phyloP scores from a whole-genome alignment of 2,113 vertebrate species.

The Lepisosteus oculatus region DNA sequence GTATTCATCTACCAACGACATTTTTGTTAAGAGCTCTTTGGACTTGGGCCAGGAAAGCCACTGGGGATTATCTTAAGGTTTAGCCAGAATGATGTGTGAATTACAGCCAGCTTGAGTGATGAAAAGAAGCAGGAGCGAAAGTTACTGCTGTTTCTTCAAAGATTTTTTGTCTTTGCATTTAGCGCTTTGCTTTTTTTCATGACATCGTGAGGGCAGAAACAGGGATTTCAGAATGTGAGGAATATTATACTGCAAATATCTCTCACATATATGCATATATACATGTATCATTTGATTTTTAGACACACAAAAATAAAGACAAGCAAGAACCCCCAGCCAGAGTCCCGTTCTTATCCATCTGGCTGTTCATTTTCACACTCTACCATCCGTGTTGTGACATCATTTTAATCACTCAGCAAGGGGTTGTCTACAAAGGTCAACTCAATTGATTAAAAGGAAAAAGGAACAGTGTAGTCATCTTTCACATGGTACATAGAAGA shows the following conservation, averaged over 20 bases:
- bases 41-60: slow-evolving; percentile 78
- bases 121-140: slow-evolving; percentile 17
- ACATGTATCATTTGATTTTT: not conserved
- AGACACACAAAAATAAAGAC: not conserved
- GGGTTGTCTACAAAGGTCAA: slow-evolving; percentile 64
- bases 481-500: slow-evolving; percentile 47
- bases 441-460: slow-evolving; percentile 55
- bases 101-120: slow-evolving; percentile 40
- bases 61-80: slow-evolving; percentile 68
- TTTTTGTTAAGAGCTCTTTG: slow-evolving; percentile 79
- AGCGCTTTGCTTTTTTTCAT: slow-evolving; percentile 29
- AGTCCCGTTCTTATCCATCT: slow-evolving; percentile 33
- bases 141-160: slow-evolving; percentile 11
- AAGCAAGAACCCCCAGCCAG: slow-evolving; percentile 26
- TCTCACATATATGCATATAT: too few relatives aligned
- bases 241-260: too few relatives aligned
- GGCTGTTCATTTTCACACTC: slow-evolving; percentile 38
- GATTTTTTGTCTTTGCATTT: slow-evolving; percentile 23
- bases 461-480: slow-evolving; percentile 55
- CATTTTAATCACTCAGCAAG: slow-evolving; percentile 68
- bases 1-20: slow-evolving; percentile 85
- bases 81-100: slow-evolving; percentile 57
- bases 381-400: slow-evolving; percentile 41
- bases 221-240: not conserved
- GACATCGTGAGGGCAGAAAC: slow-evolving; percentile 7